Percentiles rank a stretch among this genome's conserved stretches.
Evolutionary conservation across 37 sponge, comb jelly and placozoan species (phyloP).

Genomic region (Dysidea cf. avara): DNA sequence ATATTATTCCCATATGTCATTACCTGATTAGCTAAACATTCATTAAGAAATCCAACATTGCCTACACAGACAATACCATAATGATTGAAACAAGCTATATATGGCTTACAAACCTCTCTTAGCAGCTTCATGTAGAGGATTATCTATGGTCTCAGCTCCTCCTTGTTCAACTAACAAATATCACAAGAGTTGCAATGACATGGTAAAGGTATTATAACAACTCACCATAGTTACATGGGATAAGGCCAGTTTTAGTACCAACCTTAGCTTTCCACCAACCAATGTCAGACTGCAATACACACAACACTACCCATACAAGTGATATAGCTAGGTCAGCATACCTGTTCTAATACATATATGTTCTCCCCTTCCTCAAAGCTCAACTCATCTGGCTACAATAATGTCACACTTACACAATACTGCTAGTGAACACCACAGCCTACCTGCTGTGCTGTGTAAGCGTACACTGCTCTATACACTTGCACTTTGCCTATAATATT

Average conservation of each 20-base stretch:
- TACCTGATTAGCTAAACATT: slow-evolving; percentile 86
- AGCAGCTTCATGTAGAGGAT: slow-evolving; percentile 97
- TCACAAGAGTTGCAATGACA: not conserved
- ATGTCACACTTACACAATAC: not conserved
- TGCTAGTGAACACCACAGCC: not conserved
- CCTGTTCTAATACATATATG: slow-evolving; percentile 88
- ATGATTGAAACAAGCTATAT: not conserved
- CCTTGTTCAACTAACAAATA: slow-evolving; percentile 61
- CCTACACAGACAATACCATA: slow-evolving; percentile 24
- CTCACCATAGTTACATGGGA: slow-evolving; percentile 93
- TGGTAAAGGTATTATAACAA: not conserved
- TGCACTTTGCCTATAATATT: slow-evolving; percentile 62
- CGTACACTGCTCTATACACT: slow-evolving; percentile 79
- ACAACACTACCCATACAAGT: not conserved
- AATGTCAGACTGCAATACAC: slow-evolving; percentile 57
- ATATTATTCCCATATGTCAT: not conserved
- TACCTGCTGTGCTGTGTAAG: slow-evolving; percentile 83
- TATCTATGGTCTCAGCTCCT: slow-evolving; percentile 84
- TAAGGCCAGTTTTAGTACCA: slow-evolving; percentile 75
- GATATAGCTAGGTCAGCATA: not conserved
- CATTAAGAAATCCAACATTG: slow-evolving; percentile 84
- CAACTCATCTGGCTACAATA: slow-evolving; percentile 75
- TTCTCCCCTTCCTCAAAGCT: slow-evolving; percentile 94
- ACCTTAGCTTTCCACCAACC: slow-evolving; percentile 91
- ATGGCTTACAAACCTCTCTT: slow-evolving; percentile 72